Evolutionary conservation across 1,140 invertebrate genomes (phyloP), one percentile per base, ranked within the genome.

Genomic region (Aphidius gifuensis): DNA sequence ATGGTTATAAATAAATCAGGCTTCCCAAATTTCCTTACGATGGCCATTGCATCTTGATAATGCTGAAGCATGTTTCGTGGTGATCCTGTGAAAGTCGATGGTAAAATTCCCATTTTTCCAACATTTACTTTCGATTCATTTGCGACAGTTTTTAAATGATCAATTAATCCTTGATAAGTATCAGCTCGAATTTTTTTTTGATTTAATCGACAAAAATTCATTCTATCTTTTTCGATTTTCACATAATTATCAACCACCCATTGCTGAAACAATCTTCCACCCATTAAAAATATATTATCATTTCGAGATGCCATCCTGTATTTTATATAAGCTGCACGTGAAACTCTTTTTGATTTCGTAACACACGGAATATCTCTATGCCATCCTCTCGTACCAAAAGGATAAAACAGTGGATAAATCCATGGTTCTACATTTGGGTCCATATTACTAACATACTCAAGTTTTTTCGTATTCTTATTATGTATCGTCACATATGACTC

Each of bases 31-130:
- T 73, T 53, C 46, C 74, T 62, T 16, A 82, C 80, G 64, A 80
- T 81, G n/a, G 78, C 69, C 70, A 74, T 81, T 66, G 64, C 69
- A 69, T 80, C 75, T 66, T 77, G 77, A 61, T 68, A 65, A 65
- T 78, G 73, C 67, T 81, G 71, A 47, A 79, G 73, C 76, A 80
- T 77, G 64, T 80, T 62, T 42, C 76, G 69, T 62, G 72, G 74
- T 64, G 74, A 75, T 49, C 74, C 77, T 44, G 61, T 69, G 61
- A 68, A 80, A 42, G 71, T 71, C 45, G 74, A 67, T 59, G 75
- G 75, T 47, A 76, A 63, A 64, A 80, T 77, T 55, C 68, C 57
- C 71, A 48, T 38, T 65, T 60, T 65, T 58, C 66, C 68, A 53
- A 69, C 43, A 42, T 48, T 46, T 42, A 48, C 49, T 42, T 61